These are phyloP conservation scores for Zaprionus kolodkinae DNA, from an alignment of 1,140 invertebrate genomes.

Conservation along the genomic window DNA sequence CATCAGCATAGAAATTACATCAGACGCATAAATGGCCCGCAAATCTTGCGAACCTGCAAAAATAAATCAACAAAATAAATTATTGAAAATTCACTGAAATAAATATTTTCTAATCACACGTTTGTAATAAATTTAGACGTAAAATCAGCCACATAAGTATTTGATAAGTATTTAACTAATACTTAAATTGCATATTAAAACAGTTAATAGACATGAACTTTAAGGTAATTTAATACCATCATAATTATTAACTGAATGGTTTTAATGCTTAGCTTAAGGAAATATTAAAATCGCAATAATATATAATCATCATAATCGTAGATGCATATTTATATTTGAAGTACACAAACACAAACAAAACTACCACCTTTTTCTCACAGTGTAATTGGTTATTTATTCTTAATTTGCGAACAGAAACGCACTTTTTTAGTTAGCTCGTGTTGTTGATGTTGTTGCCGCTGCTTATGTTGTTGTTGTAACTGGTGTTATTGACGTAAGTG, in stretches of 20 bases:
- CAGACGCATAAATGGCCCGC: conserved; percentile 27
- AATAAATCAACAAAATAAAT: not conserved
- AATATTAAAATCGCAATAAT: not conserved
- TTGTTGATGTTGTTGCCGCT: conserved; percentile 18
- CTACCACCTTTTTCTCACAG: conserved; percentile 2
- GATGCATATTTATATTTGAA: not conserved
- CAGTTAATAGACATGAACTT: not conserved
- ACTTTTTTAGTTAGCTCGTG: conserved; percentile 54
- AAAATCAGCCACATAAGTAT: not conserved
- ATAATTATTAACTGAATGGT: not conserved
- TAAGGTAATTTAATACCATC: not conserved
- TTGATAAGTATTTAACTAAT: not conserved
- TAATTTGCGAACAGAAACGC: conserved; percentile 38
- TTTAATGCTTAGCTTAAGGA: not conserved
- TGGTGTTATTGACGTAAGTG: conserved; percentile 31
- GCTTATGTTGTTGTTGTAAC: conserved; percentile 29
- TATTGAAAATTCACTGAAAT: not conserved
- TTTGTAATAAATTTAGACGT: not conserved
- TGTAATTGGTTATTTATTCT: conserved; percentile 37
- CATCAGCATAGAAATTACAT: conserved; percentile 41
- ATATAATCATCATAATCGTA: not conserved
- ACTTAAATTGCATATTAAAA: not conserved
- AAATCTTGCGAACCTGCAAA: not conserved
- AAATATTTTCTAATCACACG: not conserved
- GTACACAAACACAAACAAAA: not conserved